Base-by-base conservation (phyloP, 2,888 invertebrate species). In the Ophion costatus region DNA sequence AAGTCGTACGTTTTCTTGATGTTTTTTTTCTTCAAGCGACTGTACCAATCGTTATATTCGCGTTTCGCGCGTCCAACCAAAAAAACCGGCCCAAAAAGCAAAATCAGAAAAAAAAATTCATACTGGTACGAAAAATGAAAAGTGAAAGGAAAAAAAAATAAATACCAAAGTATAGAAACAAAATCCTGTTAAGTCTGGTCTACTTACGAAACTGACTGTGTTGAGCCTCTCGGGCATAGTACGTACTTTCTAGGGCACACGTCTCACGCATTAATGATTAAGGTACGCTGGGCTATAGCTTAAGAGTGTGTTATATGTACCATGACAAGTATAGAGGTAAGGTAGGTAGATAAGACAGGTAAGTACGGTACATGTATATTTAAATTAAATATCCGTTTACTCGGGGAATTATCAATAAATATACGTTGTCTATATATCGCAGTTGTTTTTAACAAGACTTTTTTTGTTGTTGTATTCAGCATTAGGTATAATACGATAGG, bases 131-230 rank as follows among this genome's bases (percentile, higher is more conserved):
- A 74, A 51, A 85, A 22, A 80, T 38, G 17, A 67, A 56, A 61
- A 17, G 66, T 22, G n/a, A 29, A 59, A 38, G 14, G 59, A 45
- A 33, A 66, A 89, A 90, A 87, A 88, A 89, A 63, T 51, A 81
- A 74, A 64, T 56, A 57, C 56, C 75, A 81, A 59, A 64, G 59
- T 83, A 82, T 71, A 76, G 45, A 66, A 83, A 82, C 89, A 91
- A 89, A 90, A 91, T 90, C 91, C 91, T 91, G 87, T 92, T 92
- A 92, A 92, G 88, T 90, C 91, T 92, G 90, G 90, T 93, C 93
- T 93, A 93, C 93, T 93, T 93, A 93, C 93, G 93, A 93, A 93
- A 93, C 90, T 92, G 93, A 93, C 91, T 92, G 91, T 92, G 93
- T 93, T 92, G 92, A 90, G 92, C 92, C 92, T 91, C 91, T 91